Conservation (phyloP, 2,113 vertebrate genomes). For the Nansenia antarctica region DNA sequence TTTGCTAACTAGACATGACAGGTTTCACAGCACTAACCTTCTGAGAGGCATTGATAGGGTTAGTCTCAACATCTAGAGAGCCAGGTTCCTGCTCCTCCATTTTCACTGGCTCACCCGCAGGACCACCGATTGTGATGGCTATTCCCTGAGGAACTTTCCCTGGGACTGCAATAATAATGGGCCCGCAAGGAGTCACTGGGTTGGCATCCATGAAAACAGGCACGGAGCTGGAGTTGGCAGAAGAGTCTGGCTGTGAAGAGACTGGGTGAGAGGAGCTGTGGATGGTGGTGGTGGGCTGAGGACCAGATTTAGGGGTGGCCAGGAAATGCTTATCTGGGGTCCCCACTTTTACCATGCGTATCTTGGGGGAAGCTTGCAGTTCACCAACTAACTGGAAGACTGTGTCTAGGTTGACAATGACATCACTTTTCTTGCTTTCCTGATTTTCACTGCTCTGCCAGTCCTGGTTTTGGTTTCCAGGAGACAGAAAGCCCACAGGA, state of each 20-base stretch:
- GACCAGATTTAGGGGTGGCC: constrained; percentile 38
- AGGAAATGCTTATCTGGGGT: constrained; percentile 60
- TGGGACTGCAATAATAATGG: constrained; percentile 5
- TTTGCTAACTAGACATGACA: too few species aligned
- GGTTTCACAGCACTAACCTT: too few species aligned
- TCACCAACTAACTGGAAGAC: constrained; percentile 81
- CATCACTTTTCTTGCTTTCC: constrained; percentile 68
- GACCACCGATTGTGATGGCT: too few species aligned
- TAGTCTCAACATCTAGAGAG: not conserved
- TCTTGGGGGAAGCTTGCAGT: constrained; percentile 63
- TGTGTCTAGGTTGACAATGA: constrained; percentile 76
- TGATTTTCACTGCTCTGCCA: constrained; percentile 55
- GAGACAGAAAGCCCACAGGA: constrained; percentile 61
- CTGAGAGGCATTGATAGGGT: too few species aligned
- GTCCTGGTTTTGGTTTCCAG: constrained; percentile 32
- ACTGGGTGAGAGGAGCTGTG: constrained; percentile 34
- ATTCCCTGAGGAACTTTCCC: not conserved
- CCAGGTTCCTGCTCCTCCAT: too few species aligned
- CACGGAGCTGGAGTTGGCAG: constrained; percentile 56
- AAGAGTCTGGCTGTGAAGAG: constrained; percentile 59
- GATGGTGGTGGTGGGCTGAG: constrained; percentile 33
- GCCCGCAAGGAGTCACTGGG: constrained; percentile 23
- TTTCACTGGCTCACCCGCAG: too few species aligned
- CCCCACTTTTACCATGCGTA: constrained; percentile 69
- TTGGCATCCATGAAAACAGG: constrained; percentile 59